Evolutionary conservation across 2,797 vertebrate genomes (phyloP).

Genomic region (Cephalopachus bancanus): DNA sequence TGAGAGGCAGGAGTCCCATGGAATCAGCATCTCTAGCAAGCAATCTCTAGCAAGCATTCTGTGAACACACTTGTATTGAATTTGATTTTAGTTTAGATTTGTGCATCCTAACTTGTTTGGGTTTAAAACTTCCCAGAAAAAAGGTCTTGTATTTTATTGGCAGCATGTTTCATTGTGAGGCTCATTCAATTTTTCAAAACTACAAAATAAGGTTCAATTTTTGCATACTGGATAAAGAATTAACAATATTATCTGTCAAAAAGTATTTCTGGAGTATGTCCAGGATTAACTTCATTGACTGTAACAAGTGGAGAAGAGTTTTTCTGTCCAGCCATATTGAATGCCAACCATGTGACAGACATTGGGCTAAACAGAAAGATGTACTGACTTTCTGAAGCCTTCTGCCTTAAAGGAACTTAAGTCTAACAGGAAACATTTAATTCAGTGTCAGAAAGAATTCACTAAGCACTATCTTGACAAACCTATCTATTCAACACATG

Average conservation of each 20-base stretch:
- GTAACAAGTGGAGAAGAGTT: neutral
- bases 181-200: conserved; percentile 6
- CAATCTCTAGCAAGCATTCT: neutral
- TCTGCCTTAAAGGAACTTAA: neutral
- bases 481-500: neutral
- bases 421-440: neutral
- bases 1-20: neutral
- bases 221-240: conserved; percentile 2
- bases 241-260: neutral
- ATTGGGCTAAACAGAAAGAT: neutral
- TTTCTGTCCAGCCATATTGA: neutral
- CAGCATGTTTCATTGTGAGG: neutral
- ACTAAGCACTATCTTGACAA: neutral
- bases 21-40: neutral
- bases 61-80: neutral
- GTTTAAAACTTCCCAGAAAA: neutral
- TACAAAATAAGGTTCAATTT: conserved; percentile 30
- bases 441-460: conserved; percentile 33
- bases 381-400: neutral
- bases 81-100: neutral
- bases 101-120: neutral
- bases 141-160: conserved; percentile 25
- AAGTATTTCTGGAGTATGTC: neutral
- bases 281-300: neutral
- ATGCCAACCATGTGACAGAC: neutral